These are phyloP conservation scores for Noctilio leporinus DNA, from an alignment of 2,113 vertebrate genomes.

Conservation along the genomic window DNA sequence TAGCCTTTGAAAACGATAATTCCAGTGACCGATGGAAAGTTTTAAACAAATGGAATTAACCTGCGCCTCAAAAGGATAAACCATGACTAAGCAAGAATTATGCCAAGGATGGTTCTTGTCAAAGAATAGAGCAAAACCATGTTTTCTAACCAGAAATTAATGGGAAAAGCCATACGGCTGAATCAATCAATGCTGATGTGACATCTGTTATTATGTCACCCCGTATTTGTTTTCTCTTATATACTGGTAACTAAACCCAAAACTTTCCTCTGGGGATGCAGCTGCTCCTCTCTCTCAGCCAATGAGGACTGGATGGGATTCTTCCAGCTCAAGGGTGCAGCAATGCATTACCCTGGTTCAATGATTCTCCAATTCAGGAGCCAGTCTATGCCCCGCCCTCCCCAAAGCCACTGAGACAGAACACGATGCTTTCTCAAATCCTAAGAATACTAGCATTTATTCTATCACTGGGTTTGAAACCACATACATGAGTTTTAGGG, in stretches of 20 bases:
- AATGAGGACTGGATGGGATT: neutral
- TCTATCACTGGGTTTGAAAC: neutral
- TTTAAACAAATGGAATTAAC: constrained; percentile 38
- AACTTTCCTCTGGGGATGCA: constrained; percentile 11
- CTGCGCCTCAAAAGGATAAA: constrained; percentile 30
- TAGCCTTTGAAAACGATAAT: neutral
- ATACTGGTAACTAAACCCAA: constrained; percentile 13
- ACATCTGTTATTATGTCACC: constrained; percentile 22
- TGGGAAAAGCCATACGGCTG: constrained; percentile 45
- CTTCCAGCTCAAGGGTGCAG: neutral
- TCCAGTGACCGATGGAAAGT: constrained; percentile 14
- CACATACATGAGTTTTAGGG: neutral
- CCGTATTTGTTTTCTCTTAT: constrained; percentile 18
- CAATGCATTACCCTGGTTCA: neutral
- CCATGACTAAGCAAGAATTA: constrained; percentile 35
- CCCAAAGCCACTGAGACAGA: neutral
- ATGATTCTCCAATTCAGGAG: neutral
- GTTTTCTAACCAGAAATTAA: constrained; percentile 49
- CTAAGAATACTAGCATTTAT: neutral
- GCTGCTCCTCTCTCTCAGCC: neutral
- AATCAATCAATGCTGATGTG: constrained; percentile 1
- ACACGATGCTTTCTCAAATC: neutral
- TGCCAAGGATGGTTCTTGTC: constrained; percentile 13
- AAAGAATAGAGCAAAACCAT: constrained; percentile 41
- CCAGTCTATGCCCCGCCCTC: neutral